A percentile compares a stretch with the other conserved stretches of the same genome.
These are phyloP conservation scores for Athripsodes cinereus DNA, from an alignment of 2,888 invertebrate species.

Conservation along the genomic window DNA sequence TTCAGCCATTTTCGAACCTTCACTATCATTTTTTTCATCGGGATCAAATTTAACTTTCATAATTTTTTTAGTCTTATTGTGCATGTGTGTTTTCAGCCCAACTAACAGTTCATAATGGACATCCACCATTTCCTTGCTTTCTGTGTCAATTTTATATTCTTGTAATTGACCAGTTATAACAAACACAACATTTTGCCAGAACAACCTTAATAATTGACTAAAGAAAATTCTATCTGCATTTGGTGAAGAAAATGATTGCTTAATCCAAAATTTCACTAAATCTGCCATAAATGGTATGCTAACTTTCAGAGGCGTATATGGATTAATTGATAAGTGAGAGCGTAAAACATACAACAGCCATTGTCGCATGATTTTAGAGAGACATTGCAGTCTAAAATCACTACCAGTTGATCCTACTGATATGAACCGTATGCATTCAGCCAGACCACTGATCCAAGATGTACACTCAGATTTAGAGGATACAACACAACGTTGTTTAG, in stretches of 20 bases:
- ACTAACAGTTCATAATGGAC: slow-evolving; percentile 36
- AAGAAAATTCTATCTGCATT: slow-evolving; percentile 28
- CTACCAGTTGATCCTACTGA: slow-evolving; percentile 30
- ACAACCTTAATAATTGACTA: slow-evolving; percentile 37
- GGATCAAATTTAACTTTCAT: slow-evolving; percentile 47
- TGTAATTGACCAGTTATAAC: slow-evolving; percentile 33
- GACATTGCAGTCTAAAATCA: slow-evolving; percentile 8
- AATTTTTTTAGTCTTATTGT: slow-evolving; percentile 33
- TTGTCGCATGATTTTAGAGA: slow-evolving; percentile 16
- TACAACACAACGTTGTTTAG: slow-evolving; percentile 53
- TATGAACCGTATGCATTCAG: slow-evolving; percentile 68
- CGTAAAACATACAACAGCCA: slow-evolving; percentile 32
- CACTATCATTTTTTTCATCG: slow-evolving; percentile 32
- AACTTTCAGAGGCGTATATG: slow-evolving; percentile 32
- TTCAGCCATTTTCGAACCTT: slow-evolving; percentile 17
- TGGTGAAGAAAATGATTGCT: slow-evolving; percentile 32
- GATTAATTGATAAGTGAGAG: slow-evolving; percentile 26
- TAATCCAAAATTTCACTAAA: slow-evolving; percentile 38
- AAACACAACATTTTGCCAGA: slow-evolving; percentile 41
- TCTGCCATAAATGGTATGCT: slow-evolving; percentile 34
- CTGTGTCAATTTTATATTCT: slow-evolving; percentile 38
- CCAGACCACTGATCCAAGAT: slow-evolving; percentile 59
- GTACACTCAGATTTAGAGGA: slow-evolving; percentile 62
- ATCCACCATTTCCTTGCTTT: slow-evolving; percentile 40
- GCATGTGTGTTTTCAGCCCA: slow-evolving; percentile 33